Evolutionary conservation across 1,140 invertebrate genomes (phyloP).

Genomic region (Hyles vespertilio): DNA sequence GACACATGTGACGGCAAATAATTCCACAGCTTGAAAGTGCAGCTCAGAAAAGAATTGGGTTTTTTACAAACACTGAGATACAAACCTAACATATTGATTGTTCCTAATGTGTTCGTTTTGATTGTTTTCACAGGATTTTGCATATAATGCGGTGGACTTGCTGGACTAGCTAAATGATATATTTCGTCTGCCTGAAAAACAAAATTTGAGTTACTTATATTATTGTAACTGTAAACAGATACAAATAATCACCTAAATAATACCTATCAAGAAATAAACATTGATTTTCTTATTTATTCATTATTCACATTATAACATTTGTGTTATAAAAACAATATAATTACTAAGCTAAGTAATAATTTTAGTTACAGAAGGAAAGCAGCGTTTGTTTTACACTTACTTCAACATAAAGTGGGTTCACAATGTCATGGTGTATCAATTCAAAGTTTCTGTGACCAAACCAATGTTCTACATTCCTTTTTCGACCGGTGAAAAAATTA

Average conservation of each 20-base stretch:
- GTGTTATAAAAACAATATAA: no score
- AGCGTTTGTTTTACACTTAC: constrained; percentile 34
- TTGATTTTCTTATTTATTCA: no score
- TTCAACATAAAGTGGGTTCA: constrained; percentile 98
- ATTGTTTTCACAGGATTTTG: constrained; percentile 99
- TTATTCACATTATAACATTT: no score
- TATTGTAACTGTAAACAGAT: no score
- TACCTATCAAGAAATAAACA: no score
- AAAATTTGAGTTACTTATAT: constrained; percentile 2
- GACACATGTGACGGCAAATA: no score
- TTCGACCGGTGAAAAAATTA: constrained; percentile 98
- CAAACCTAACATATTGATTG: constrained; percentile 98
- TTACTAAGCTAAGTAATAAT: no score
- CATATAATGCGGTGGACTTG: constrained; percentile 99
- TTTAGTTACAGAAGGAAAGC: no score
- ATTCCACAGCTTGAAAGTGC: no score
- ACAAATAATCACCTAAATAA: no score
- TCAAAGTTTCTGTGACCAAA: constrained; percentile 99
- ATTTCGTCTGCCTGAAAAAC: constrained; percentile 93
- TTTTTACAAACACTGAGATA: constrained; percentile 2
- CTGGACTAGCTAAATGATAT: constrained; percentile 98
- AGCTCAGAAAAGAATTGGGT: no score
- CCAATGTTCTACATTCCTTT: constrained; percentile 99
- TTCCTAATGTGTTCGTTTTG: constrained; percentile 99
- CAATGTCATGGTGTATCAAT: constrained; percentile 98